Evolutionary conservation across 37 sponge, comb jelly and placozoan genomes (phyloP).

Genomic region (Chondrilla cf. caribensis): DNA sequence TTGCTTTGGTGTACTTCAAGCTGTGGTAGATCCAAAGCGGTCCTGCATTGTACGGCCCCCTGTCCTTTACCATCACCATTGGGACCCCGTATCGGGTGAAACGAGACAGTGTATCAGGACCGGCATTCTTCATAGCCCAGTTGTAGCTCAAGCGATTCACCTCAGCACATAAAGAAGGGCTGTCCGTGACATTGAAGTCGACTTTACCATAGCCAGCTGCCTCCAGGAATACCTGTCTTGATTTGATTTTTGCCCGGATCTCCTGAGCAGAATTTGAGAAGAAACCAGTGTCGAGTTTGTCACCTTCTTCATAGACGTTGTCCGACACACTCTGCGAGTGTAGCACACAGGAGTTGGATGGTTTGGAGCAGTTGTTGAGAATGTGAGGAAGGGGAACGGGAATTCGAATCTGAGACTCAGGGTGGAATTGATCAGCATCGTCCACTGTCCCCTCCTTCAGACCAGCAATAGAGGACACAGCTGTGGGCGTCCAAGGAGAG

Average conservation of each 20-base stretch:
- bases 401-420: constrained; percentile 61
- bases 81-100: constrained; percentile 50
- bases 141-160: constrained; percentile 62
- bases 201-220: constrained; percentile 62
- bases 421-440: constrained; percentile 69
- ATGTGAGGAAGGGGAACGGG: constrained; percentile 72
- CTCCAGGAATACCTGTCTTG: constrained; percentile 61
- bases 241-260: constrained; percentile 70
- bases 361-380: constrained; percentile 57
- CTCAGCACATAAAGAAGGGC: constrained; percentile 33
- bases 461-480: constrained; percentile 53
- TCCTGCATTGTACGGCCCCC: constrained; percentile 71
- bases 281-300: constrained; percentile 60
- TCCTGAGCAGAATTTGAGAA: constrained; percentile 65
- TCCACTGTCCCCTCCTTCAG: constrained; percentile 26
- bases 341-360: constrained; percentile 26
- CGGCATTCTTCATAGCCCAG: constrained; percentile 40
- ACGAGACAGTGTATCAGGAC: constrained; percentile 27
- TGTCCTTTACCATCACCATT: constrained; percentile 69
- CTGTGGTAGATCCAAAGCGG: constrained; percentile 63
- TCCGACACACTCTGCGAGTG: constrained; percentile 48
- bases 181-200: constrained; percentile 74
- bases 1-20: constrained; percentile 37
- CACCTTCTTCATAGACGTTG: constrained; percentile 53
- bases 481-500: constrained; percentile 43